Evolutionary conservation across 2,888 invertebrate species (phyloP), one percentile per base, ranked within the genome.

Genomic region (Drosophila kambysellisi): DNA sequence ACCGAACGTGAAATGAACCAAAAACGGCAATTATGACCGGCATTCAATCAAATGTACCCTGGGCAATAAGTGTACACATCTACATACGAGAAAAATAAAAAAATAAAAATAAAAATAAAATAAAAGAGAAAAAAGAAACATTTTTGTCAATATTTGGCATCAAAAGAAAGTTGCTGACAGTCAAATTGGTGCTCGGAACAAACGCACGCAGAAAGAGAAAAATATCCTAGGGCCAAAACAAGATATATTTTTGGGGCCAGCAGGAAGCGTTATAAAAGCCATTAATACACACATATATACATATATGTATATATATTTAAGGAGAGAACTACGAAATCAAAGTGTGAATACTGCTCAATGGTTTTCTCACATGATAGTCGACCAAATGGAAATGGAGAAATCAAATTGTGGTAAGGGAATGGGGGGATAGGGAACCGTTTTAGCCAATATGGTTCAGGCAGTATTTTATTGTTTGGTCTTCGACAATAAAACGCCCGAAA

Each of bases 221-320:
- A 5, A 46, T 12, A 39, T 32, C 48, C 71, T 48, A 33, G 43
- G 65, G 60, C 37, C 48, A 53, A 57, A 62, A 68, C 64, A 80
- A 57, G 67, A 82, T 74, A 79, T 83, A 75, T 77, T 70, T 73
- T 43, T 46, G 58, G 58, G 67, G 56, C 69, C 56, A 60, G 60
- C 87, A 77, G 84, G 82, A 77, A 82, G 79, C 82, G 85, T 81
- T 87, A 84, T 82, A 89, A 89, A 87, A 79, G 87, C 88, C 74
- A 87, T 89, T 87, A 85, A 84, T 84, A 88, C 71, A 67, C 35
- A 68, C 51, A 43, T 0, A 56, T 7, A 35, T 3, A 54, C 3
- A 20, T 12, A 29, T 17, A 50, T 3, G 29, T 5, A 25, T 1
- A 17, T 15, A 8, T 17, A 4, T 48, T 60, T 50, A 41, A 25